phyloP scores from a whole-genome alignment of 2,888 invertebrate genomes.

The Ochlodes sylvanus region DNA sequence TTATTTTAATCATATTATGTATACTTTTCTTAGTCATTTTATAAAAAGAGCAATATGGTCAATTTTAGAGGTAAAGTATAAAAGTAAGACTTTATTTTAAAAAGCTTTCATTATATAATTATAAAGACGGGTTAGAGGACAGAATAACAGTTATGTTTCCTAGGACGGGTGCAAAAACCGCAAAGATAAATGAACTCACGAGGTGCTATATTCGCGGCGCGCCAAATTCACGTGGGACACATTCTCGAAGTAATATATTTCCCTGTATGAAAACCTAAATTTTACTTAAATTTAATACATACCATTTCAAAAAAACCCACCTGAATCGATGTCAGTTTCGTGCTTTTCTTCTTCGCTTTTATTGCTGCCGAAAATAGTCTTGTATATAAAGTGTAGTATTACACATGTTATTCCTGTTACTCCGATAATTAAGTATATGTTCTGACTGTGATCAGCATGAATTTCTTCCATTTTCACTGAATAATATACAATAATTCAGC shows the following conservation, averaged over 20 bases:
- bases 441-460: slow-evolving; percentile 66
- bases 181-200: slow-evolving; percentile 29
- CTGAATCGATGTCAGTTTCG: slow-evolving; percentile 70
- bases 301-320: slow-evolving; percentile 54
- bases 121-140: background rate
- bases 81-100: no score
- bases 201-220: slow-evolving; percentile 31
- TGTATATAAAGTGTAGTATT: slow-evolving; percentile 71
- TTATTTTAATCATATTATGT: no score
- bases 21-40: no score
- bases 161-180: slow-evolving; percentile 29
- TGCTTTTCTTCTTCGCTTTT: slow-evolving; percentile 66
- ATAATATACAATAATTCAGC: slow-evolving; percentile 49
- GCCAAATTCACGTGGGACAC: slow-evolving; percentile 39
- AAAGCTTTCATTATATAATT: background rate
- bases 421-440: slow-evolving; percentile 61
- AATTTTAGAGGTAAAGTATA: no score
- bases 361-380: slow-evolving; percentile 66
- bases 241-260: background rate
- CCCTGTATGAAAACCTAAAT: background rate
- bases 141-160: slow-evolving; percentile 36
- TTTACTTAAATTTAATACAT: slow-evolving; percentile 4
- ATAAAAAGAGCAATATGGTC: no score
- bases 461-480: slow-evolving; percentile 79
- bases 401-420: slow-evolving; percentile 66